phyloP scores from a whole-genome alignment of 2,888 invertebrate genomes.

The Coleophora flavipennella region DNA sequence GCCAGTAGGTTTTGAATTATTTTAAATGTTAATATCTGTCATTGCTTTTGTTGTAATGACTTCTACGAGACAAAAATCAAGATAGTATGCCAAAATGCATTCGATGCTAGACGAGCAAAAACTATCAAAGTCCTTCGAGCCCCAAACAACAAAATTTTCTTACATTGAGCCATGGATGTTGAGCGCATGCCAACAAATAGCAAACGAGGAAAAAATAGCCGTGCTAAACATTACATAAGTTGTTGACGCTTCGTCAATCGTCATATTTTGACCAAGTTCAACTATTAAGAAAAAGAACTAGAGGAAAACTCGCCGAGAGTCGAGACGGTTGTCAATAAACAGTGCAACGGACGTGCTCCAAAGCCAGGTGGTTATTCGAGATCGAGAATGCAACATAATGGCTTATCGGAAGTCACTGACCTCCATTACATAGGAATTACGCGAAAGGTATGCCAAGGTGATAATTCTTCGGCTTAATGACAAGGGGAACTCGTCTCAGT shows the following conservation, averaged over 20 bases:
- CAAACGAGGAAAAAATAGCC: constrained; percentile 62
- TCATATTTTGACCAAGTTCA: constrained; percentile 5
- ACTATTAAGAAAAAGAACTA: background rate
- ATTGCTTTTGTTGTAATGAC: too few species aligned
- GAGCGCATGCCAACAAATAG: constrained; percentile 51
- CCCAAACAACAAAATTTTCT: too few species aligned
- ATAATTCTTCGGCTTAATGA: constrained; percentile 38
- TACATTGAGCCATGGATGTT: too few species aligned
- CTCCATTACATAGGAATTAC: constrained; percentile 38
- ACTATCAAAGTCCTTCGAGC: too few species aligned
- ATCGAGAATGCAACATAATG: constrained; percentile 13
- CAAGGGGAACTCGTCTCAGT: constrained; percentile 27
- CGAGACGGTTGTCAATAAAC: too few species aligned
- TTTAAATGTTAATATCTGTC: too few species aligned
- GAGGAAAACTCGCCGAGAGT: too few species aligned
- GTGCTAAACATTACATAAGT: constrained; percentile 44
- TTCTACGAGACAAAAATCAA: too few species aligned
- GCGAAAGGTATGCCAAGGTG: constrained; percentile 53
- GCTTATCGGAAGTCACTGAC: constrained; percentile 49
- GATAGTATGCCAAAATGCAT: too few species aligned
- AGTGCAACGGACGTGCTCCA: too few species aligned
- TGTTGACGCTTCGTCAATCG: constrained; percentile 19
- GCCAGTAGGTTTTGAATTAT: too few species aligned
- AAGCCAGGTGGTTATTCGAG: background rate
- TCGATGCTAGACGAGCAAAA: too few species aligned